These are phyloP conservation scores for Priocnemis perturbator DNA, from an alignment of 2,888 invertebrate species.

Conservation along the genomic window DNA sequence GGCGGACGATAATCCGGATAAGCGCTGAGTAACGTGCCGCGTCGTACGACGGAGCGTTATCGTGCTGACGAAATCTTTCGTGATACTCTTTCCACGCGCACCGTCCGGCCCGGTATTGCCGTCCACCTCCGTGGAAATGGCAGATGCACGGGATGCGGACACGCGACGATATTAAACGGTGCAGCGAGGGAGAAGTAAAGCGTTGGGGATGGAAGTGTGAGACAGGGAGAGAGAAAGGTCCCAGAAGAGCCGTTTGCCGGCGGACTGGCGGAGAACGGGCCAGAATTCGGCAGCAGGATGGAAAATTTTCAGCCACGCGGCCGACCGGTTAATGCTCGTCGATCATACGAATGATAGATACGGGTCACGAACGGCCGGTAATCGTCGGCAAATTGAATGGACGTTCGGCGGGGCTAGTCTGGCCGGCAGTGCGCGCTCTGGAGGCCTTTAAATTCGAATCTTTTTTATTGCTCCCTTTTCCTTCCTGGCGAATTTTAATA, in stretches of 20 bases:
- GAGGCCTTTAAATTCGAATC: conserved; percentile 45
- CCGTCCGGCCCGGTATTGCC: too few species aligned
- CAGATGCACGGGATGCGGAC: too few species aligned
- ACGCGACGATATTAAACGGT: too few species aligned
- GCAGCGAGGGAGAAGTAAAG: too few species aligned
- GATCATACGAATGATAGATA: conserved; percentile 41
- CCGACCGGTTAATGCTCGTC: conserved; percentile 28
- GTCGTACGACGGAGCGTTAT: neutral
- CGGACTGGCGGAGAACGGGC: neutral
- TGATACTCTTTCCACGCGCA: too few species aligned
- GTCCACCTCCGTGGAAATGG: too few species aligned
- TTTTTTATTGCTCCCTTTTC: conserved; percentile 33
- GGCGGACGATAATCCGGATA: too few species aligned
- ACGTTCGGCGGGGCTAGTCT: conserved; percentile 8
- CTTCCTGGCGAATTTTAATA: conserved; percentile 51
- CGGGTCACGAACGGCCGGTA: conserved; percentile 28
- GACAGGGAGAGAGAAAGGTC: neutral
- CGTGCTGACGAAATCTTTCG: too few species aligned
- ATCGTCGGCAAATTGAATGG: conserved; percentile 46
- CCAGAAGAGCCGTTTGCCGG: neutral
- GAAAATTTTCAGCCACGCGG: too few species aligned
- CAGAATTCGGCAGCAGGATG: too few species aligned
- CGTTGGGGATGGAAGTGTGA: neutral
- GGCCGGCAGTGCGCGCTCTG: conserved; percentile 16
- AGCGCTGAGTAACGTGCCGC: neutral